phyloP scores from a whole-genome alignment of 2,113 vertebrate species.

The Psephotus haematonotus region DNA sequence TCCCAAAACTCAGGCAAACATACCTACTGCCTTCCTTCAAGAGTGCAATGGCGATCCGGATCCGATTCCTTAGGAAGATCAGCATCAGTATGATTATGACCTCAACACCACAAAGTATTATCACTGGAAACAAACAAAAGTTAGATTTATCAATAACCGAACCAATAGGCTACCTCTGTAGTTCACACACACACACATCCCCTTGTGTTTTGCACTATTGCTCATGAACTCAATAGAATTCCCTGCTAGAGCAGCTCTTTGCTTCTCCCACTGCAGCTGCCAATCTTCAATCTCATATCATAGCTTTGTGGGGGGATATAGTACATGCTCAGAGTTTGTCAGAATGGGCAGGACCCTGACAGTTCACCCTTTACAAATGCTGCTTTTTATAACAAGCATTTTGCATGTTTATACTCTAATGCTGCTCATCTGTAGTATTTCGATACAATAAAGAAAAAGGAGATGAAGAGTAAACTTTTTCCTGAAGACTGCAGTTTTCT shows the following conservation, averaged over 20 bases:
- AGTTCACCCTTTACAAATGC: neutral
- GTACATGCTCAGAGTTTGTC: neutral
- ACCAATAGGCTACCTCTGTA: neutral
- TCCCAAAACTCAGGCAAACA: slow-evolving; percentile 8
- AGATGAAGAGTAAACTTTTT: neutral
- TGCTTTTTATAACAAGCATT: neutral
- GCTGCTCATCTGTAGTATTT: neutral
- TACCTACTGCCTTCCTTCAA: slow-evolving; percentile 96
- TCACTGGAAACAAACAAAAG: slow-evolving; percentile 79
- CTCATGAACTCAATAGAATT: neutral
- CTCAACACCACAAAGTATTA: slow-evolving; percentile 84
- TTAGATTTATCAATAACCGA: neutral
- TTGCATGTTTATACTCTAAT: neutral
- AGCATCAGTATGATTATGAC: slow-evolving; percentile 83
- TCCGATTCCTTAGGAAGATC: slow-evolving; percentile 88
- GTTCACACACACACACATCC: neutral
- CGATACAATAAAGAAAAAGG: neutral
- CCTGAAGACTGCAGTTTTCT: neutral
- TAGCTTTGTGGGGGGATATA: neutral
- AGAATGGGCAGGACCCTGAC: neutral
- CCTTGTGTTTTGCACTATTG: neutral
- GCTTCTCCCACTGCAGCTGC: neutral
- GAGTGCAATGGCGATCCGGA: slow-evolving; percentile 87
- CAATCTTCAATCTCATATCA: neutral
- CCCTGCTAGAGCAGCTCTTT: neutral